Evolutionary conservation across 1,140 invertebrate genomes (phyloP).

Genomic region (Caenorhabditis inopinata): DNA sequence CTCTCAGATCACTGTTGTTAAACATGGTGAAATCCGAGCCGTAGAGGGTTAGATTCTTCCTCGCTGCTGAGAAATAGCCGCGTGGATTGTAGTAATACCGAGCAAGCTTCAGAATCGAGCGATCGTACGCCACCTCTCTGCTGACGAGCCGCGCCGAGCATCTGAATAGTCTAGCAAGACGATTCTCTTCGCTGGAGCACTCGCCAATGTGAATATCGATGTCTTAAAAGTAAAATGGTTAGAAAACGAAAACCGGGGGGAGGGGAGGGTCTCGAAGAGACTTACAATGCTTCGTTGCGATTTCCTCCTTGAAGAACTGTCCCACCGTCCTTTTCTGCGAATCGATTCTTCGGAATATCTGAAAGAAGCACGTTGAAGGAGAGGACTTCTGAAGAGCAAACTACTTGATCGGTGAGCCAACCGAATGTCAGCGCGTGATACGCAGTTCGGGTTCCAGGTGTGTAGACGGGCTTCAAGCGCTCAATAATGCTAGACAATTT

Average conservation of each 20-base stretch:
- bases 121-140: slow-evolving; percentile 33
- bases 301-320: slow-evolving; percentile 67
- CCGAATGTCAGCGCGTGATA: slow-evolving; percentile 67
- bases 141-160: neutral
- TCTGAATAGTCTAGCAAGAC: slow-evolving; percentile 34
- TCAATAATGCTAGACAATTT: slow-evolving; percentile 44
- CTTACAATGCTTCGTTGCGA: slow-evolving; percentile 67
- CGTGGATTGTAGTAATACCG: slow-evolving; percentile 31
- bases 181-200: slow-evolving; percentile 27
- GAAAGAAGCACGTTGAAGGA: neutral
- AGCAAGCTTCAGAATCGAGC: neutral
- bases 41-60: slow-evolving; percentile 6
- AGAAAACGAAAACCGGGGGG: slow-evolving; percentile 39
- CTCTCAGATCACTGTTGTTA: slow-evolving; percentile 46
- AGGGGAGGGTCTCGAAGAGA: neutral
- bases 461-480: slow-evolving; percentile 35
- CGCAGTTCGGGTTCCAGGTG: slow-evolving; percentile 58
- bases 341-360: slow-evolving; percentile 67
- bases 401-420: slow-evolving; percentile 63
- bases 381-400: too few relatives aligned
- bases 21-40: slow-evolving; percentile 46
- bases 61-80: neutral
- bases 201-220: slow-evolving; percentile 39
- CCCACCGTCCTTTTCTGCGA: slow-evolving; percentile 61
- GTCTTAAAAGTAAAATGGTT: slow-evolving; percentile 49